Evolutionary conservation across 1,140 invertebrate genomes (phyloP), one percentile per base, ranked within the genome.

Genomic region (Pseudoatta argentina): DNA sequence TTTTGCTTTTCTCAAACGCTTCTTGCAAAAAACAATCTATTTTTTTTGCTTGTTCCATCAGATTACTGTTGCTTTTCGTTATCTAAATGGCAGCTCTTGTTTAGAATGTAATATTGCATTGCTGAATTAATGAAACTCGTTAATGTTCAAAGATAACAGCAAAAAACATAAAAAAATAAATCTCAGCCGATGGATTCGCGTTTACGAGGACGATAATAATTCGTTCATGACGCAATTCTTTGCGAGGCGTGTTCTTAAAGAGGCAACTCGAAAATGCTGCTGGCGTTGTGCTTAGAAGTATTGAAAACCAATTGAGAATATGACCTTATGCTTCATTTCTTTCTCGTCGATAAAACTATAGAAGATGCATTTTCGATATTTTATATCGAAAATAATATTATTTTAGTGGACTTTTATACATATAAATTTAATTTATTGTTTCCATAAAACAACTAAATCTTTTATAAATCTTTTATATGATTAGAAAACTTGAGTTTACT

Each of bases 141-240:
- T 79, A n/a, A 24, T 10, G 34, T 1, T 73, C 16, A 27, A 73
- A 72, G 16, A 14, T 75, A 24, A 39, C 14, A 27, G 18, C 51
- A 71, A 82, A 73, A 53, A 51, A 69, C 18, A 16, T 59, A 4
- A 44, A 57, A 24, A 61, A 85, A 67, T 67, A 73, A 79, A 61
- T 59, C n/a, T 3, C 3, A 12, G 0, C 16, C 6, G 24, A 5
- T 3, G 16, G 57, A 30, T 34, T 51, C n/a, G 51, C 10, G 53
- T 78, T 88, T 64, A 73, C n/a, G 69, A 53, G 55, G 12, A 63
- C 6, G 55, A 81, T 63, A 75, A 75, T 88, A 88, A 86, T 24
- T 7, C 66, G 24, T 4, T 34, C 5, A 64, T 39, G n/a, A 48
- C 27, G 48, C 55, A 55, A 77, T 6, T 12, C 24, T 55, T 59